These are phyloP conservation scores for Trissolcus brochymenae DNA, from an alignment of 2,888 invertebrate species.

Conservation along the genomic window DNA sequence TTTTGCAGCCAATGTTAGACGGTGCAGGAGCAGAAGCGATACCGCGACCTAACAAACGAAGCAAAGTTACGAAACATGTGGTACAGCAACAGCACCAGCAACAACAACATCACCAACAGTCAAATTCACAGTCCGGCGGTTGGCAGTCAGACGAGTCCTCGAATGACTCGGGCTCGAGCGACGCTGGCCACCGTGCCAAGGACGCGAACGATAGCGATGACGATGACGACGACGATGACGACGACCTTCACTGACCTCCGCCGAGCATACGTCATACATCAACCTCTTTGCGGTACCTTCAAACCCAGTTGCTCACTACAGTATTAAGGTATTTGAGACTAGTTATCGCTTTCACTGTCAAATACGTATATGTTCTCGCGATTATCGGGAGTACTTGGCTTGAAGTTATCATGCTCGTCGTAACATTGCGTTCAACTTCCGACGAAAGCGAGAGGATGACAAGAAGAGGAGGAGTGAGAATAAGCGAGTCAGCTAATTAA, in stretches of 20 bases:
- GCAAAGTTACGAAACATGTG: constrained; percentile 76
- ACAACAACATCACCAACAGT: constrained; percentile 62
- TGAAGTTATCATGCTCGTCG: constrained; percentile 69
- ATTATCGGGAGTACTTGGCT: constrained; percentile 69
- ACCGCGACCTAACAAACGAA: constrained; percentile 72
- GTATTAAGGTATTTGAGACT: constrained; percentile 76
- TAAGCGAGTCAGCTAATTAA: constrained; percentile 39
- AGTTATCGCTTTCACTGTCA: constrained; percentile 76
- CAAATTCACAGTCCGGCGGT: constrained; percentile 60
- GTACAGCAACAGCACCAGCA: constrained; percentile 64
- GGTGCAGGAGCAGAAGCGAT: constrained; percentile 78
- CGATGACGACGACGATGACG: constrained; percentile 73
- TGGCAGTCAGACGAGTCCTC: constrained; percentile 75
- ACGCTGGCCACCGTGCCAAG: constrained; percentile 65
- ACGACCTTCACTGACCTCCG: constrained; percentile 75
- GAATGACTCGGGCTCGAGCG: constrained; percentile 74
- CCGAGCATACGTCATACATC: constrained; percentile 65
- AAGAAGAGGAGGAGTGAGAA: constrained; percentile 10
- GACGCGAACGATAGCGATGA: constrained; percentile 71
- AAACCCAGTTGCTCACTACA: constrained; percentile 75
- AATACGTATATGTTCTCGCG: constrained; percentile 75
- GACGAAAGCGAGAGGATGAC: constrained; percentile 28
- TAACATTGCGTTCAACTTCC: constrained; percentile 33
- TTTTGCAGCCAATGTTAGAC: constrained; percentile 95
- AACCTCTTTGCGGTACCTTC: constrained; percentile 73